Evolutionary conservation across 2,113 vertebrate species (phyloP), one percentile per base, ranked within the genome.

Genomic region (Periophthalmus modestus): DNA sequence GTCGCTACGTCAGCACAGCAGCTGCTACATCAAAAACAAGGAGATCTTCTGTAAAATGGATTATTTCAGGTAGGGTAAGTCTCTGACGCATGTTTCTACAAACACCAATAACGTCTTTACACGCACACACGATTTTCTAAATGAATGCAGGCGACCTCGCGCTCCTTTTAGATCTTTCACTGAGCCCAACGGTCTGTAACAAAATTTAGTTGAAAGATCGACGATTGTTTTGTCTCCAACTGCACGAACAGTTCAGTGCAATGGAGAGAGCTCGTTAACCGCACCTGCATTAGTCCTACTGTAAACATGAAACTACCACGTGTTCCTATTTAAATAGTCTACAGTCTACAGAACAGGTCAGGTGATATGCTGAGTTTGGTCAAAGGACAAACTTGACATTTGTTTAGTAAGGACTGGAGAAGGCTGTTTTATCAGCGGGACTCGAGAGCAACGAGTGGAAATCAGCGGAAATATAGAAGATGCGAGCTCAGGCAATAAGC

Each of bases 41-140:
- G 97, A 98, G 91, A 97, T 98, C 92, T 99, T 97, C 94, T 99
- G 97, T 92, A 99, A 99, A 94, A 95, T 98, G 95, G 97, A 99
- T 94, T 98, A 98, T 93, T 99, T 98, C 97, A 99, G 97, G 97
- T 98, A 96, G 93, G 94, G 88, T 93, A 94, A 93, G 92, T 94
- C 91, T 94, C 84, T 85, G 82, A 87, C 80, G 62, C 87, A 75
- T 80, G 85, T 90, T 90, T 91, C 84, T 82, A 87, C 86, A 88
- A 86, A 78, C 88, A 7, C 52, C 59, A 66, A 10, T 43, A 43
- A 34, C 68, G 66, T 68, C 9, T 39, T 12, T 65, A 15, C 70
- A 28, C 54, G 5, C 70, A 46, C 63, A 58, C 19, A 47, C 74
- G 65, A 59, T 58, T 61, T 39, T 9, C n/a, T 58, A 77, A 69